These are phyloP conservation scores for Leptocoma aspasia DNA, from an alignment of 2,113 vertebrate genomes.

Conservation along the genomic window DNA sequence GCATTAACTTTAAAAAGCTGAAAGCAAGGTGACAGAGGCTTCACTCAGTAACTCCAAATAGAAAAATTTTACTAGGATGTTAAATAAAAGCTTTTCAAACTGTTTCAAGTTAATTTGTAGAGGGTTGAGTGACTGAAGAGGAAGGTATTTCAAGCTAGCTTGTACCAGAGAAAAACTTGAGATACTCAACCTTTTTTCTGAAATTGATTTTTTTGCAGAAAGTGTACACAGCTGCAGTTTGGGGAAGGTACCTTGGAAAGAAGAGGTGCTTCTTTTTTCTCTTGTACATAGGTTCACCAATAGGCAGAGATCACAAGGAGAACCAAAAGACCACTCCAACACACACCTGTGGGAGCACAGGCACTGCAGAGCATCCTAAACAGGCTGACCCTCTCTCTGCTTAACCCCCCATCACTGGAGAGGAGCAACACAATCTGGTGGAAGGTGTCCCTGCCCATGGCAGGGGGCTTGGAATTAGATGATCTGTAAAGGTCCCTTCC, in stretches of 20 bases:
- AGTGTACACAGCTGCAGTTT: neutral
- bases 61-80: neutral
- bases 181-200: neutral
- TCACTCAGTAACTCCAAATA: neutral
- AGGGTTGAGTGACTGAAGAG: neutral
- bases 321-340: neutral
- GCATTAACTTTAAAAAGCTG: neutral
- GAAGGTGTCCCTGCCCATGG: neutral
- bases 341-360: neutral
- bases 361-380: neutral
- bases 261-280: neutral
- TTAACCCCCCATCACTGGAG: neutral
- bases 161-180: neutral
- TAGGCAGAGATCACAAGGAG: neutral
- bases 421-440: neutral
- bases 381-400: neutral
- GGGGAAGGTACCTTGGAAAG: neutral
- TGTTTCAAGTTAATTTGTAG: neutral
- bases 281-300: neutral
- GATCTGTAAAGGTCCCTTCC: neutral
- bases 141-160: neutral
- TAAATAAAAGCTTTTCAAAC: neutral
- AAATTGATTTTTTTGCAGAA: neutral
- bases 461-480: accelerated
- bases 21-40: neutral